phyloP scores from a whole-genome alignment of 1,140 invertebrate genomes.

The Zaprionus lachaisei region DNA sequence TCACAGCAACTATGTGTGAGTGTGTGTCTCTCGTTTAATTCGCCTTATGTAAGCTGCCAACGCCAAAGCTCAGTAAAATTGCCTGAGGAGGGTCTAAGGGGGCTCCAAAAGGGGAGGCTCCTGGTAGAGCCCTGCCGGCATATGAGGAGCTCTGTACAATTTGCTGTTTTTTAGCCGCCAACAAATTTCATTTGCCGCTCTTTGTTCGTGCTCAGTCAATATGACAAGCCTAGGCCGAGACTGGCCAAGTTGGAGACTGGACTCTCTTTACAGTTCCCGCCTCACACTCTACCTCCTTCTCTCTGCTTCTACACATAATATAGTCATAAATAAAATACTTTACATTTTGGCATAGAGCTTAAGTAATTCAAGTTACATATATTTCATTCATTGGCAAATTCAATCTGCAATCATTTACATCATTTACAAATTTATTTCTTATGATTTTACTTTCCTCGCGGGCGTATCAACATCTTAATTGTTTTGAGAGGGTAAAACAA shows the following conservation, averaged over 20 bases:
- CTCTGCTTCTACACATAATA: too few species aligned
- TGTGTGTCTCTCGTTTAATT: constrained; percentile 47
- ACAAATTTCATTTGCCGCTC: constrained; percentile 62
- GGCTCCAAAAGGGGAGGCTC: neutral
- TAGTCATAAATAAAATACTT: too few species aligned
- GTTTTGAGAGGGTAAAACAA: neutral
- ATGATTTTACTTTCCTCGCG: neutral
- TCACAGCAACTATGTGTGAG: constrained; percentile 16
- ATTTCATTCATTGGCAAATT: too few species aligned
- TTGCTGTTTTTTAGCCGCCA: constrained; percentile 61
- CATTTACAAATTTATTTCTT: neutral
- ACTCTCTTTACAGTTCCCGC: neutral
- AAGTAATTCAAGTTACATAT: too few species aligned
- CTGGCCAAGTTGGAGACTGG: neutral
- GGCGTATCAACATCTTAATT: neutral
- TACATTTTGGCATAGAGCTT: too few species aligned
- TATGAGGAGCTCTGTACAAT: constrained; percentile 48
- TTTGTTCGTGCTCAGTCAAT: constrained; percentile 77
- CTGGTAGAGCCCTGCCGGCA: neutral
- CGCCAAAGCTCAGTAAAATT: constrained; percentile 62
- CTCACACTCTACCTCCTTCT: neutral
- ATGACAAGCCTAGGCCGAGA: constrained; percentile 48
- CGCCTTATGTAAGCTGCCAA: constrained; percentile 68
- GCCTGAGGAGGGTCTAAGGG: constrained; percentile 7
- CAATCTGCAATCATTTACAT: too few species aligned